Evolutionary conservation across 2,888 invertebrate genomes (phyloP).

Genomic region (Tetranychus piercei): DNA sequence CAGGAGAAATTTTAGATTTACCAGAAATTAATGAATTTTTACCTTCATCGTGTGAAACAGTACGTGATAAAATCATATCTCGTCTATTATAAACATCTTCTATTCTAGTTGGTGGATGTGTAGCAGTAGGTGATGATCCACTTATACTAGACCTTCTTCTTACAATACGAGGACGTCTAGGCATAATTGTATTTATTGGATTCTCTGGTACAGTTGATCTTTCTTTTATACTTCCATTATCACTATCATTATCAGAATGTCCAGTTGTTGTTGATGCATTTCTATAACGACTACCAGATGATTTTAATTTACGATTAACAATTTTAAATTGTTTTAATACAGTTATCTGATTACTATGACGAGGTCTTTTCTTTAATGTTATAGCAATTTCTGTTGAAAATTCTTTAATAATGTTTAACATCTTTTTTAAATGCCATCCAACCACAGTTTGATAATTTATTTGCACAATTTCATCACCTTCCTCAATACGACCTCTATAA

Average conservation of each 20-base stretch:
- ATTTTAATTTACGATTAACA: conserved; percentile 2
- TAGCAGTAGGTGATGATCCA: conserved; percentile 51
- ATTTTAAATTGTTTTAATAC: conserved; percentile 25
- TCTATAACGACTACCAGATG: conserved; percentile 6
- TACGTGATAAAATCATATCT: conserved; percentile 1
- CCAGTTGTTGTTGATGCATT: conserved; percentile 15
- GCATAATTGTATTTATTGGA: not conserved
- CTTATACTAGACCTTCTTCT: conserved; percentile 63
- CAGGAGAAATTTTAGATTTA: not conserved
- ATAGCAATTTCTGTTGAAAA: conserved; percentile 58
- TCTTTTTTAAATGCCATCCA: conserved; percentile 62
- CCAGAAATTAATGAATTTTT: not conserved
- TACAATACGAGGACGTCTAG: not conserved
- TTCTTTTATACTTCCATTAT: not conserved
- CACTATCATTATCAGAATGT: not conserved
- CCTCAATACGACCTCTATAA: conserved; percentile 72
- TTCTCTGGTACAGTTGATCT: not conserved
- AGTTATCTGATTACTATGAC: conserved; percentile 37
- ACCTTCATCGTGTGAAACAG: not conserved
- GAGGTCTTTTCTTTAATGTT: conserved; percentile 61
- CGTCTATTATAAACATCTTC: conserved; percentile 33
- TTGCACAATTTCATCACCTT: conserved; percentile 89
- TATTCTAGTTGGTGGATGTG: conserved; percentile 43
- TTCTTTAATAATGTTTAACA: conserved; percentile 49
- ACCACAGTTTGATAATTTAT: conserved; percentile 49